Percentiles rank a stretch among this genome's conserved stretches.
Evolutionary conservation across 2,113 vertebrate genomes (phyloP).

Genomic region (Clupea harengus): DNA sequence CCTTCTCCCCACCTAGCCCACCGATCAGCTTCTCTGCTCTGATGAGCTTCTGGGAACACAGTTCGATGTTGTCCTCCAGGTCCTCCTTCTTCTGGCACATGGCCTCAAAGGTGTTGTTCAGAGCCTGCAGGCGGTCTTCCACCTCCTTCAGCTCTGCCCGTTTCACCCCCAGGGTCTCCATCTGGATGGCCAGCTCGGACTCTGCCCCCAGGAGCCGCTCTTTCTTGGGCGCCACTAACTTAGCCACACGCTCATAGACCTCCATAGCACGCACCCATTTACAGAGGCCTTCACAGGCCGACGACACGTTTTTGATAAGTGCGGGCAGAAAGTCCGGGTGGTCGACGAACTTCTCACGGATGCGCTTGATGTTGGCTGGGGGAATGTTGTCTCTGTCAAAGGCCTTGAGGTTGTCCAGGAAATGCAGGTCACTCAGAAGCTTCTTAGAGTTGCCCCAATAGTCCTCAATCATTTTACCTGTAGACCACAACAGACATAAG

Average conservation of each 20-base stretch:
- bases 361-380: conserved; percentile 76
- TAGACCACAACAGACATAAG: conserved; percentile 11
- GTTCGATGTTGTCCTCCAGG: conserved; percentile 82
- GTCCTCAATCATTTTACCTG: conserved; percentile 93
- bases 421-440: conserved; percentile 84
- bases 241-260: conserved; percentile 84
- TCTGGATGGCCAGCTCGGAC: conserved; percentile 71
- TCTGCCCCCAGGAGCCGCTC: conserved; percentile 77
- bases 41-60: conserved; percentile 84
- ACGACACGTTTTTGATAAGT: conserved; percentile 87
- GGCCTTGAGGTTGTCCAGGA: conserved; percentile 82
- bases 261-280: conserved; percentile 85
- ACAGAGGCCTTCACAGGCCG: conserved; percentile 90
- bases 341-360: conserved; percentile 83
- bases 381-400: conserved; percentile 90
- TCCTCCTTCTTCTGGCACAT: conserved; percentile 81
- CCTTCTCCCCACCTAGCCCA: conserved; percentile 89
- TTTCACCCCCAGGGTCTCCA: conserved; percentile 78
- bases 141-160: conserved; percentile 83
- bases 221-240: conserved; percentile 86
- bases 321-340: conserved; percentile 85
- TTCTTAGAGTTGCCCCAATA: conserved; percentile 90
- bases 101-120: conserved; percentile 77
- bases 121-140: conserved; percentile 75
- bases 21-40: conserved; percentile 87